Percentiles rank a stretch among this genome's conserved stretches.
Evolutionary conservation across 2,888 invertebrate genomes (phyloP).

Genomic region (Pemphredon lugubris): DNA sequence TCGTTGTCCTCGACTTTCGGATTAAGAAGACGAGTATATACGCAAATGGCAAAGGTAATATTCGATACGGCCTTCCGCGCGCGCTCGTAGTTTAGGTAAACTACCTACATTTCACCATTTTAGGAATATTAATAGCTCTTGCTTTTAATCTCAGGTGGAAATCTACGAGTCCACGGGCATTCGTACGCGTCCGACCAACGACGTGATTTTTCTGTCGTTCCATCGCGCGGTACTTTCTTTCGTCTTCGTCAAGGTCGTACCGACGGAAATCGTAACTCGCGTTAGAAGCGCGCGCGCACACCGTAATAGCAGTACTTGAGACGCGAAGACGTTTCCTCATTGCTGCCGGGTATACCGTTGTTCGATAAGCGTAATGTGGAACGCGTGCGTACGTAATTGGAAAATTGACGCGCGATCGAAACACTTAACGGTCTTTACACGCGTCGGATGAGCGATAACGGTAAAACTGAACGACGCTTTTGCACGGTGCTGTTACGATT

Average conservation of each 20-base stretch:
- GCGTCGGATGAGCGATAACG: constrained; percentile 49
- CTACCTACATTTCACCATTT: too few species aligned
- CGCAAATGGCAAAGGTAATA: too few species aligned
- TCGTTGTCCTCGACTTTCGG: background rate
- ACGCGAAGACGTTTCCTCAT: constrained; percentile 69
- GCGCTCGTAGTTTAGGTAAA: too few species aligned
- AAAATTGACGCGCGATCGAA: constrained; percentile 67
- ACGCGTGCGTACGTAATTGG: constrained; percentile 68
- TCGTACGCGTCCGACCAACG: too few species aligned
- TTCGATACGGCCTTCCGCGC: too few species aligned
- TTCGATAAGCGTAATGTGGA: constrained; percentile 65
- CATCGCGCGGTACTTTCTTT: constrained; percentile 41
- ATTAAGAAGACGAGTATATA: background rate
- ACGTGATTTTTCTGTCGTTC: constrained; percentile 39
- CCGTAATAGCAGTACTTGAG: constrained; percentile 45
- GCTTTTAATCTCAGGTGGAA: too few species aligned
- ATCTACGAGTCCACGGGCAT: too few species aligned
- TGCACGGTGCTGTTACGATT: background rate
- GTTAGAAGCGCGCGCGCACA: constrained; percentile 39
- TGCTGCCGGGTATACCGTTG: constrained; percentile 69
- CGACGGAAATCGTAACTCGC: constrained; percentile 69
- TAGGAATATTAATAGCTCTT: too few species aligned
- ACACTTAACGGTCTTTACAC: constrained; percentile 57
- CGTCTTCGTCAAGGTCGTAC: constrained; percentile 44
- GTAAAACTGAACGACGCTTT: constrained; percentile 48